Percentiles rank a stretch among this genome's conserved stretches.
Conservation (phyloP, 2,888 invertebrate species). For the Trachelus iudaicus region DNA sequence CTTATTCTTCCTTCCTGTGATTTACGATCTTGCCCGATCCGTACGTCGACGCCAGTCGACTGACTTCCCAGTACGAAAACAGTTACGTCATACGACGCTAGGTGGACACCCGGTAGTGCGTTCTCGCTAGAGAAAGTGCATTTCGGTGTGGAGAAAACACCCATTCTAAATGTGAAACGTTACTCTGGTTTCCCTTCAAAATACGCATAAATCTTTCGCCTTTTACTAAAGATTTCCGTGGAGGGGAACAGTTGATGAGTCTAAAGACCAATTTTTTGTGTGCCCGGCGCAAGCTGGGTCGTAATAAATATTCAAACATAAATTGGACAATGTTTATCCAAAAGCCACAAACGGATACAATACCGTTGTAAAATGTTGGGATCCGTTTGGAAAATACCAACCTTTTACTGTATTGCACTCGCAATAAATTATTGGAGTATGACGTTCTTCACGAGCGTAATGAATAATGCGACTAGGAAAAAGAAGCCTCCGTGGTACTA, state of each 20-base stretch:
- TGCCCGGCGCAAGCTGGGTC: conserved; percentile 48
- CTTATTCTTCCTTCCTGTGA: background rate
- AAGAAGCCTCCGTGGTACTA: background rate
- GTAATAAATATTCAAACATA: conserved; percentile 25
- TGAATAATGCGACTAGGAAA: background rate
- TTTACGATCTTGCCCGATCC: background rate
- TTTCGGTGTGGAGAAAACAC: background rate
- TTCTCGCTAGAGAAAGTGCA: background rate
- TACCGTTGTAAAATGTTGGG: background rate
- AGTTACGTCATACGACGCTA: background rate
- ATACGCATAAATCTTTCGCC: conserved; percentile 67
- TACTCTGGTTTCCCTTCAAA: conserved; percentile 64
- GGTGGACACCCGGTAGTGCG: background rate
- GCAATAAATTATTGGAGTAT: background rate
- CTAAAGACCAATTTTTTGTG: conserved; percentile 55
- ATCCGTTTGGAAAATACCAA: background rate
- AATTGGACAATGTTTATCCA: background rate
- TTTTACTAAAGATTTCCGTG: conserved; percentile 68
- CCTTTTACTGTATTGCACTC: background rate
- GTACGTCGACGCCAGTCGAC: background rate
- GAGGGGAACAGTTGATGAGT: conserved; percentile 60
- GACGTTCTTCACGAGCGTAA: background rate
- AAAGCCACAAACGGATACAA: background rate
- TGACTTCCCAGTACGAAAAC: background rate
- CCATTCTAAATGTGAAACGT: rapidly evolving